Percentiles rank a stretch among this genome's conserved stretches.
These are phyloP conservation scores for Phasia obesa DNA, from an alignment of 2,888 invertebrate species.

Conservation along the genomic window DNA sequence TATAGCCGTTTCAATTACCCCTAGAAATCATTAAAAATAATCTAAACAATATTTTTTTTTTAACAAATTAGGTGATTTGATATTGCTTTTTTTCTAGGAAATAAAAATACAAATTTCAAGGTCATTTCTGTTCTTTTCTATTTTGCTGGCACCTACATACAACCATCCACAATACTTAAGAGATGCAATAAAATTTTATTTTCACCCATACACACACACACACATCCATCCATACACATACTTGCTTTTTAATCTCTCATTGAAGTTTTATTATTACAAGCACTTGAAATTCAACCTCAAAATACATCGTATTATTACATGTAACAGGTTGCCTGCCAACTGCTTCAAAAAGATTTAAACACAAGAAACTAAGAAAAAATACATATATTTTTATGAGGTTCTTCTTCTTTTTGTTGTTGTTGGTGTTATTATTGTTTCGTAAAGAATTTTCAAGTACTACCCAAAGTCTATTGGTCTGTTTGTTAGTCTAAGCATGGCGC, in stretches of 20 bases:
- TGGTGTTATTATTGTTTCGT: background rate
- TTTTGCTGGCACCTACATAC: background rate
- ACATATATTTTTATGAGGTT: background rate
- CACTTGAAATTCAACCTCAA: slow-evolving; percentile 63
- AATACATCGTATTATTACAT: slow-evolving; percentile 42
- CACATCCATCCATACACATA: background rate
- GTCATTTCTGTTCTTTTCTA: slow-evolving; percentile 5
- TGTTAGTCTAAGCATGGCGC: slow-evolving; percentile 69
- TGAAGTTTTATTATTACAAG: slow-evolving; percentile 53
- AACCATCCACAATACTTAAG: background rate
- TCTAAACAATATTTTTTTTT: background rate
- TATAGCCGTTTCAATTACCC: no score
- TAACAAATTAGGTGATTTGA: slow-evolving; percentile 5
- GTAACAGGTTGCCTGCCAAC: slow-evolving; percentile 59
- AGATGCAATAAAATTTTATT: background rate
- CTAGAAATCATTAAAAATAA: no score
- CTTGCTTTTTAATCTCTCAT: slow-evolving; percentile 31
- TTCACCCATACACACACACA: background rate
- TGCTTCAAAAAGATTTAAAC: slow-evolving; percentile 31
- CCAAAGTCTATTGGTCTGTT: slow-evolving; percentile 58
- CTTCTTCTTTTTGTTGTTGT: slow-evolving; percentile 9
- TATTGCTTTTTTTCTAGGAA: slow-evolving; percentile 19
- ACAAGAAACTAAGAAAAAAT: slow-evolving; percentile 9
- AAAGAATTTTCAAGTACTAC: slow-evolving; percentile 36
- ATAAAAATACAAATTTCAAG: slow-evolving; percentile 19